Evolutionary conservation across 2,113 vertebrate genomes (phyloP), one percentile per base, ranked within the genome.

Genomic region (Sylvia atricapilla): DNA sequence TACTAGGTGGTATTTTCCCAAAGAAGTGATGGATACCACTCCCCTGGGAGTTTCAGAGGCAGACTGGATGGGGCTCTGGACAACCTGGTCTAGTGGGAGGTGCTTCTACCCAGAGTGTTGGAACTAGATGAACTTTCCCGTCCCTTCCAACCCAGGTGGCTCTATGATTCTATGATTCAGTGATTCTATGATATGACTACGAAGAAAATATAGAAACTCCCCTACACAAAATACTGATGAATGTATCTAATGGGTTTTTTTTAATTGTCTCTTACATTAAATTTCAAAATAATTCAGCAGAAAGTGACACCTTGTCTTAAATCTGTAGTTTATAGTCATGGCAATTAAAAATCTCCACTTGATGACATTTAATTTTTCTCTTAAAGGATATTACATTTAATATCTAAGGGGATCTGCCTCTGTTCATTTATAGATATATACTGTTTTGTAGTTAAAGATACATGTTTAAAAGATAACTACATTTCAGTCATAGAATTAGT

Each of bases 131-230:
- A 50, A 27, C 4, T 23, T 50, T 37, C 23, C 37, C 10, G 19
- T 73, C 39, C 4, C 15, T 74, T 74, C 18, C 18, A 74, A 20
- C 7, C 17, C 18, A 74, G 21, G 10, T 37, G 37, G 37, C 37
- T 68, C 52, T 68, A 3, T 31, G 50, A 59, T 72, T 84, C 7
- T 25, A 4, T 33, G 27, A 35, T 28, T 56, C 19, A 10, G 24
- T 18, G 37, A n/a, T 37, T 28, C 33, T 53, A 46, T 70, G 12
- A n/a, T 20, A 39, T 24, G 15, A 39, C 13, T 37, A 15, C 47
- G 43, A 49, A 66, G 59, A 70, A 84, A 87, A 80, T 6, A 35
- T 0, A 76, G 22, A 72, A 89, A n/a, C 6, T 0, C 0, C 2
- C 10, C 9, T 39, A 35, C 6, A 50, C 2, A 3, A 72, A 83